Percentiles rank a stretch among this genome's conserved stretches.
phyloP scores from a whole-genome alignment of 2,888 invertebrate species.

The Caenorhabditis sp. region DNA sequence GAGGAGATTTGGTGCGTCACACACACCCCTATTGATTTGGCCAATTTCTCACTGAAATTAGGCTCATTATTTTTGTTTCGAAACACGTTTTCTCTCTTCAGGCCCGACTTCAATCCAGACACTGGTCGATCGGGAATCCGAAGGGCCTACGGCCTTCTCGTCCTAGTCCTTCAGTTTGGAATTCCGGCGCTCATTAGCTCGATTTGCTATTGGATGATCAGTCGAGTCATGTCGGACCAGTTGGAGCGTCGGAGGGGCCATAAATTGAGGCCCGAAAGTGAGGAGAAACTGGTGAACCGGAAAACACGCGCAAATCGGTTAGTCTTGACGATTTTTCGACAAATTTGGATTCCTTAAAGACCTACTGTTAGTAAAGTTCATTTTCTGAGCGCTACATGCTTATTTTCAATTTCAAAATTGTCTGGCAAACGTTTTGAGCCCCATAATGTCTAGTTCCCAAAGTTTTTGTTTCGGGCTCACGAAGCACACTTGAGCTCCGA shows the following conservation, averaged over 20 bases:
- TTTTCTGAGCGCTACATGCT: too few species aligned
- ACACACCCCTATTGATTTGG: constrained; percentile 15
- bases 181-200: constrained; percentile 76
- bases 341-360: too few species aligned
- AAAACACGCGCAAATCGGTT: constrained; percentile 68
- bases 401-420: too few species aligned
- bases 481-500: too few species aligned
- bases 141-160: constrained; percentile 67
- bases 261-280: constrained; percentile 61
- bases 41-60: constrained; percentile 19
- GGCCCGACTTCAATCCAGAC: constrained; percentile 70
- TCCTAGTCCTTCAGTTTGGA: constrained; percentile 77
- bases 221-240: constrained; percentile 63
- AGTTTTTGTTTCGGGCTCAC: too few species aligned
- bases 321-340: too few species aligned
- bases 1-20: constrained; percentile 75
- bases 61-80: too few species aligned
- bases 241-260: constrained; percentile 62
- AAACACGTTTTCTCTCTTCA: constrained; percentile 44
- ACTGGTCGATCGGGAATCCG: constrained; percentile 60
- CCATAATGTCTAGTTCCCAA: too few species aligned
- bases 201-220: constrained; percentile 66
- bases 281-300: constrained; percentile 60
- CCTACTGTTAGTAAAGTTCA: too few species aligned
- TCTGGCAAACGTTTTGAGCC: too few species aligned